These are phyloP conservation scores for Quadroppia sp. DNA, from an alignment of 2,888 invertebrate genomes.

Conservation along the genomic window DNA sequence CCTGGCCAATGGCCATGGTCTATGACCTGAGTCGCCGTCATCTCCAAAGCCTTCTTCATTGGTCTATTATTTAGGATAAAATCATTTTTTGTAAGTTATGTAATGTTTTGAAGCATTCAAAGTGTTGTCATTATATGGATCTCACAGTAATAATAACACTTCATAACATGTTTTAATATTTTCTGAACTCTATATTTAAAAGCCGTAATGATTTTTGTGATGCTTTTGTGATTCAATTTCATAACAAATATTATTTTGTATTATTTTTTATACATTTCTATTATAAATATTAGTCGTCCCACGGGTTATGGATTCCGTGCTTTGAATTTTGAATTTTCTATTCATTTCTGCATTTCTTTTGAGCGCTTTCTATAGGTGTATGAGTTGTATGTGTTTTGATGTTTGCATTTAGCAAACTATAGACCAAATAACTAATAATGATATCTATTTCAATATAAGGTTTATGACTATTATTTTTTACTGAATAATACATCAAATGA, in stretches of 20 bases:
- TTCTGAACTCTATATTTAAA: neutral
- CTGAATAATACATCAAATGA: neutral
- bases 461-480: neutral
- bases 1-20: too few species aligned
- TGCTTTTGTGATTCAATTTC: neutral
- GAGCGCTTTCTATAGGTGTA: neutral
- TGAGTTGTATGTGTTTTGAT: neutral
- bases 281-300: slow-evolving; percentile 29
- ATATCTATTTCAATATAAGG: slow-evolving; percentile 4
- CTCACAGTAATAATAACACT: neutral
- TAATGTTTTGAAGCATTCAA: too few species aligned
- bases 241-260: neutral
- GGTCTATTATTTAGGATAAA: too few species aligned
- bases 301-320: slow-evolving; percentile 10
- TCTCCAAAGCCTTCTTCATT: too few species aligned
- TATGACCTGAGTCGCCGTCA: too few species aligned
- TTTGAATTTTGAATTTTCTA: slow-evolving; percentile 28
- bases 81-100: too few species aligned
- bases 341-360: neutral
- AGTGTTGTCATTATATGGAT: neutral
- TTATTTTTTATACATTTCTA: slow-evolving; percentile 28
- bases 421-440: neutral
- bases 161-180: neutral
- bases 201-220: neutral
- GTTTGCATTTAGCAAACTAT: slow-evolving; percentile 1